Evolutionary conservation across 2,113 vertebrate genomes (phyloP).

Genomic region (Microtus oregoni): DNA sequence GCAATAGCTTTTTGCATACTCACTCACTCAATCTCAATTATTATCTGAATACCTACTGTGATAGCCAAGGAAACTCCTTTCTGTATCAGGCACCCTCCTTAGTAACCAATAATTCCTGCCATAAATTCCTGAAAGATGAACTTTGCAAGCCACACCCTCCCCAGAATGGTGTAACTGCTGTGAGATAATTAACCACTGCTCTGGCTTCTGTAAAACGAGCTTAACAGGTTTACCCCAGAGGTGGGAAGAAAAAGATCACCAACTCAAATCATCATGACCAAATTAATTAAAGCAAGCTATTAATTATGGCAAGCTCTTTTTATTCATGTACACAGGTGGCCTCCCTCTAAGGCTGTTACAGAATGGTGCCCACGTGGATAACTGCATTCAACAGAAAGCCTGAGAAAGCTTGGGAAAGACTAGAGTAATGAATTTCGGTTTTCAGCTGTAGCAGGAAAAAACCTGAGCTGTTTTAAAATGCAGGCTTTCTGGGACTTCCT

Average conservation of each 20-base stretch:
- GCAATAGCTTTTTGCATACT: conserved; percentile 14
- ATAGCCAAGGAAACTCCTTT: not conserved
- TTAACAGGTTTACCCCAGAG: not conserved
- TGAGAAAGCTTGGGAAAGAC: too few species aligned
- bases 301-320: not conserved
- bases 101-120: not conserved
- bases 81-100: not conserved
- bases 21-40: not conserved
- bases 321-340: not conserved
- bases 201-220: not conserved
- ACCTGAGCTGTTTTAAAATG: too few species aligned
- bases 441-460: too few species aligned
- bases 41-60: not conserved
- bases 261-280: not conserved
- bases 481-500: too few species aligned
- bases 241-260: not conserved
- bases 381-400: too few species aligned
- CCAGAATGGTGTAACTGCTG: not conserved
- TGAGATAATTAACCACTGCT: not conserved
- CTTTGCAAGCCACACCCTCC: not conserved
- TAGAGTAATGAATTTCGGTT: too few species aligned
- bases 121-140: not conserved
- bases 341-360: not conserved
- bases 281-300: not conserved
- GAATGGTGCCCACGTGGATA: too few species aligned